A percentile compares a stretch with the other conserved stretches of the same genome.
Conservation (phyloP, 2,797 vertebrate species). For the Scleropages formosus region DNA sequence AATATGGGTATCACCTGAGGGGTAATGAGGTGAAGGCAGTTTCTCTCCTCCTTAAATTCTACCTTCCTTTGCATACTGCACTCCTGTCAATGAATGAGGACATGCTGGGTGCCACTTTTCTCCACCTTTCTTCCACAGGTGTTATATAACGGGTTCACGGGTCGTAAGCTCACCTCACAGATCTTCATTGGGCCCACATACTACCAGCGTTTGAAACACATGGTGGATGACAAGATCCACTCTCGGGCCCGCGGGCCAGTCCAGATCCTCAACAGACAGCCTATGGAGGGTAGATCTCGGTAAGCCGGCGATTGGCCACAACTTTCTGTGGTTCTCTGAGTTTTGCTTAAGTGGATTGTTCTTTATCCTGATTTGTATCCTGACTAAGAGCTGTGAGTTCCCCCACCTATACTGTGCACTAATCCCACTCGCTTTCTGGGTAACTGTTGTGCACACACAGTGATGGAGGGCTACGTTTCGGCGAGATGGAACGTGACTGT, state of each 20-base stretch:
- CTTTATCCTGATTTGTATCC: background rate
- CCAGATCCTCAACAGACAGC: constrained; percentile 96
- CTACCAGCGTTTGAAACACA: constrained; percentile 96
- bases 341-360: background rate
- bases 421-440: background rate
- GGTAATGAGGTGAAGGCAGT: constrained; percentile 83
- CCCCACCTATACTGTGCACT: background rate
- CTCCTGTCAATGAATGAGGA: constrained; percentile 15
- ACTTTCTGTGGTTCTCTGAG: background rate
- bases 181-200: constrained; percentile 98
- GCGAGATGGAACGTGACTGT: constrained; percentile 98
- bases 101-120: constrained; percentile 32
- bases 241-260: constrained; percentile 93
- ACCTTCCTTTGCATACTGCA: background rate
- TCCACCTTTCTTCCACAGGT: constrained; percentile 66
- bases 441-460: constrained; percentile 54
- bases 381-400: background rate
- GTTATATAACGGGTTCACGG: constrained; percentile 96
- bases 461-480: constrained; percentile 93
- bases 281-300: constrained; percentile 97
- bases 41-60: background rate
- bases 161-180: constrained; percentile 95
- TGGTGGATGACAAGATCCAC: constrained; percentile 99
- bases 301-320: constrained; percentile 56
- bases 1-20: constrained; percentile 94